Percentiles rank a stretch among this genome's conserved stretches.
phyloP scores from a whole-genome alignment of 1,140 invertebrate genomes.

The Zeugodacus cucurbitae region DNA sequence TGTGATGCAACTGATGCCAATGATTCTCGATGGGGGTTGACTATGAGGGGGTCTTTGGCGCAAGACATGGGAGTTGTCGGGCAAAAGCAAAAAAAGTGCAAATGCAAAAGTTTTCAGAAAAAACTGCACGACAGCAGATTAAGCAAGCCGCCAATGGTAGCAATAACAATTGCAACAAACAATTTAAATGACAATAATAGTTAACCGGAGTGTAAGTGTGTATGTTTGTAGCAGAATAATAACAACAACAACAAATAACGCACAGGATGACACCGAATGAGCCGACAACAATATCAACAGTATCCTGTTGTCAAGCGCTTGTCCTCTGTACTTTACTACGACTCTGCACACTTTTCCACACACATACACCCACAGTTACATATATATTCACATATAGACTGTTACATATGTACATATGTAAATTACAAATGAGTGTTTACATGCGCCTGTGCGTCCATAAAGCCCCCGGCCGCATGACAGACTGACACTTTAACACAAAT shows the following conservation, averaged over 20 bases:
- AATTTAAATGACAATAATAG: slow-evolving; percentile 29
- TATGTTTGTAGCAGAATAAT: not conserved
- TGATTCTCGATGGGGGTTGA: not conserved
- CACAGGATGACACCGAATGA: not conserved
- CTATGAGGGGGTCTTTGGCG: not conserved
- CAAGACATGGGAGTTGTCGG: not conserved
- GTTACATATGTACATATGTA: not conserved
- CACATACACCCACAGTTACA: not conserved
- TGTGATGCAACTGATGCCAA: slow-evolving; percentile 5
- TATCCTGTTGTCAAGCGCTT: slow-evolving; percentile 29
- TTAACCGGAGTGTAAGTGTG: not conserved
- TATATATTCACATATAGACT: slow-evolving; percentile 18
- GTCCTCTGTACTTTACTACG: not conserved
- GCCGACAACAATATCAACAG: slow-evolving; percentile 11
- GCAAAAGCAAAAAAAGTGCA: not conserved
- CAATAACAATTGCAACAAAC: slow-evolving; percentile 9
- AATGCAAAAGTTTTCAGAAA: not conserved
- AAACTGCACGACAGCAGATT: slow-evolving; percentile 18
- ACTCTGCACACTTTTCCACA: not conserved
- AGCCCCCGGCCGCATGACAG: not conserved
- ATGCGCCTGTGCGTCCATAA: not conserved
- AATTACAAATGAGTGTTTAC: slow-evolving; percentile 23
- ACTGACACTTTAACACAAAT: slow-evolving; percentile 33
- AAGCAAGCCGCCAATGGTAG: slow-evolving; percentile 21
- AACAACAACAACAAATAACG: not conserved